Base-by-base conservation (phyloP, 2,113 vertebrate genomes). In the Blennius ocellaris region DNA sequence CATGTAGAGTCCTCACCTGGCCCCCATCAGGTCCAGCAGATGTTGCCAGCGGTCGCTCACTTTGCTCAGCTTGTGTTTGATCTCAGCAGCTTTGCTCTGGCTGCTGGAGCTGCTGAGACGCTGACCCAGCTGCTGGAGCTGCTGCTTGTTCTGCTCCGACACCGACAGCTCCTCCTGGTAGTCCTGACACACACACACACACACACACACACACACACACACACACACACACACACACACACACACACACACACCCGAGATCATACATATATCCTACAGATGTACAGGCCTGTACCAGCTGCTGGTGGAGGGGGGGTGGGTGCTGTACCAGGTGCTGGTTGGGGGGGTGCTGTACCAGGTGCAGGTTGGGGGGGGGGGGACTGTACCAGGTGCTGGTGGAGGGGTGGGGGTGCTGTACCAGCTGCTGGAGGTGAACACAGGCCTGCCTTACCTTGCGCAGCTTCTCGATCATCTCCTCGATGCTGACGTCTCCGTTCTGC, bases 401-500 rank as follows among this genome's bases (percentile, higher is more conserved):
- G 2, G 21, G 21, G 4, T 4, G 21, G 21, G 21, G 21, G 2
- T n/a, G n/a, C 21, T 30, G 21, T 30, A 30, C 21, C 21, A 30
- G 21, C 21, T 30, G 21, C 21, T 30, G 21, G 21, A 30, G 21
- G 21, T 30, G 21, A 30, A 30, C 21, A 30, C 21, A 30, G 21
- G 4, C 2, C 21, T 30, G 21, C 2, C 49, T 6, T 94, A 99
- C 97, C 97, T 99, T 99, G 83, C 90, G 94, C 30, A 99, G 96
- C 88, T 98, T 98, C 62, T 99, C 96, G 5, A 99, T 98, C 97
- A 98, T 99, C 58, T 99, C 97, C 82, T 99, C 98, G 12, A 99
- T 99, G 91, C 97, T 96, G 87, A 98, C 93, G 88, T 99, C 97
- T 17, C 97, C 96, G 45, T 97, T 99, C 61, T 98, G 97, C 45